These are phyloP conservation scores for Anolis sagrei DNA, from an alignment of 2,113 vertebrate genomes.

Conservation along the genomic window DNA sequence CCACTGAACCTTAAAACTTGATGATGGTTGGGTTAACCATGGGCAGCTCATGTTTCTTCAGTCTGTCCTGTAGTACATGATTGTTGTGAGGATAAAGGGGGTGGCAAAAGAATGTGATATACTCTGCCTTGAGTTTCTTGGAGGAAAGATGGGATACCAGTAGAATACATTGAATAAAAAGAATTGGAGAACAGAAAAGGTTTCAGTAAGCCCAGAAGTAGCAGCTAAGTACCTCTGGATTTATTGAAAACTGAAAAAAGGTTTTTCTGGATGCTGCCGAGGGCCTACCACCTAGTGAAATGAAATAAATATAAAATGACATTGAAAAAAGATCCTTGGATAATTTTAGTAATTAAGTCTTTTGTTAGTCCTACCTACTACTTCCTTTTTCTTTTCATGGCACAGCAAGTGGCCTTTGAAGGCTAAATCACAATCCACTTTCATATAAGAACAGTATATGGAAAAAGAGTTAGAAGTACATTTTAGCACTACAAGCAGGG, in stretches of 20 bases:
- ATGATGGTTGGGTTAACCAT: too few relatives aligned
- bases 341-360: slow-evolving; percentile 16
- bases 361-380: not conserved
- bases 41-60: too few relatives aligned
- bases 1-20: too few relatives aligned
- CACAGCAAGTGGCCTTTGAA: slow-evolving; percentile 66
- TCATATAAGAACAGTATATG: slow-evolving; percentile 32
- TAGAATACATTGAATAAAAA: too few relatives aligned
- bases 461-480: slow-evolving; percentile 41
- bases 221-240: not conserved
- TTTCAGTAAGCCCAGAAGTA: not conserved
- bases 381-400: slow-evolving; percentile 27
- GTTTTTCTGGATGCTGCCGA: not conserved
- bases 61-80: too few relatives aligned
- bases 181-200: not conserved
- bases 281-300: not conserved
- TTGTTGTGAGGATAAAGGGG: too few relatives aligned
- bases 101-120: too few relatives aligned
- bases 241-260: not conserved
- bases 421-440: slow-evolving; percentile 45
- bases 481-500: slow-evolving; percentile 52
- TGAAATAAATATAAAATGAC: not conserved
- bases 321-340: not conserved
- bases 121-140: too few relatives aligned
- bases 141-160: too few relatives aligned